Percentiles rank a stretch among this genome's conserved stretches.
Conservation (phyloP, 2,888 invertebrate species). For the Acanthosepion lycidas region DNA sequence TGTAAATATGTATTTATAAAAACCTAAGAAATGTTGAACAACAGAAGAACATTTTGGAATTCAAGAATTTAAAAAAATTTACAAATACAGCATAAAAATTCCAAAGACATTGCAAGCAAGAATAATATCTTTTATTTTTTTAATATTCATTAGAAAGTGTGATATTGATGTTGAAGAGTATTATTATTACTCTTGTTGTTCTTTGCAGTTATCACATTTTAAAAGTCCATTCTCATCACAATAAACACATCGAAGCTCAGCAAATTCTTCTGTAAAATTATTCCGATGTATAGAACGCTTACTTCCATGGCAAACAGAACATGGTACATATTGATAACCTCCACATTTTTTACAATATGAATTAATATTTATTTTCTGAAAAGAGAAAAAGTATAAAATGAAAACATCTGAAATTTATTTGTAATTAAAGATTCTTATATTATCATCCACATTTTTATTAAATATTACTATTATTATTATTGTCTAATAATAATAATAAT, state of each 20-base stretch:
- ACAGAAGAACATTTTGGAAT: no score
- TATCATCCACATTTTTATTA: background rate
- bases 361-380: slow-evolving; percentile 69
- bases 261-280: slow-evolving; percentile 94
- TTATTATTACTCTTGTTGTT: slow-evolving; percentile 67
- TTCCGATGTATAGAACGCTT: slow-evolving; percentile 96
- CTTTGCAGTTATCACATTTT: slow-evolving; percentile 85
- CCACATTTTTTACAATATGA: slow-evolving; percentile 91
- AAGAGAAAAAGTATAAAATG: slow-evolving; percentile 40
- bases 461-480: no score
- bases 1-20: no score
- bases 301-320: slow-evolving; percentile 93
- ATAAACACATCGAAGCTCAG: slow-evolving; percentile 79
- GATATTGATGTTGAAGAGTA: background rate
- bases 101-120: background rate
- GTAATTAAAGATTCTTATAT: background rate
- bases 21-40: no score
- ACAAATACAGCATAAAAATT: no score
- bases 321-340: slow-evolving; percentile 91
- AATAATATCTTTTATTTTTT: background rate
- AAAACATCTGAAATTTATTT: background rate
- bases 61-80: no score
- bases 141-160: background rate
- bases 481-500: no score
- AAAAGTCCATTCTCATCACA: slow-evolving; percentile 96